Evolutionary conservation across 2,797 vertebrate genomes (phyloP).

Genomic region (Enteromius argenteus): DNA sequence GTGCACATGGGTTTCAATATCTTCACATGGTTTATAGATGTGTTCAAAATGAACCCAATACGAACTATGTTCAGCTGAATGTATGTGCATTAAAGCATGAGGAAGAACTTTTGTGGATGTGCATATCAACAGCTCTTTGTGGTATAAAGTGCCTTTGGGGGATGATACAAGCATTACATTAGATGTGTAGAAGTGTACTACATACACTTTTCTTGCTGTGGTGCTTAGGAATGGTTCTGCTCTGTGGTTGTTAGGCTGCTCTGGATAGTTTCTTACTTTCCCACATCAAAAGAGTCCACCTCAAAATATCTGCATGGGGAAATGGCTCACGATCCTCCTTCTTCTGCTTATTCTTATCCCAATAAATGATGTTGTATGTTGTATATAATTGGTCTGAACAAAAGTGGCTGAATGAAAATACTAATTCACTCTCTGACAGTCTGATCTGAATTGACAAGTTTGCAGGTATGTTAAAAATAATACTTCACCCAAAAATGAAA

Average conservation of each 20-base stretch:
- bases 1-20: constrained; percentile 24
- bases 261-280: not conserved
- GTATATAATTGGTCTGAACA: not conserved
- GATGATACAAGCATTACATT: constrained; percentile 32
- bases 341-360: not conserved
- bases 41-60: constrained; percentile 21
- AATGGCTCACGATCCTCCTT: not conserved
- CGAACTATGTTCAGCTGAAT: constrained; percentile 19
- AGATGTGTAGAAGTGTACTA: not conserved
- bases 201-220: not conserved
- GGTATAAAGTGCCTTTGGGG: constrained; percentile 20
- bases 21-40: constrained; percentile 6
- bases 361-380: not conserved
- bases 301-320: not conserved
- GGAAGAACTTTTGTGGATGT: constrained; percentile 10
- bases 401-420: not conserved
- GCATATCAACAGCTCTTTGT: not conserved
- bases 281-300: not conserved
- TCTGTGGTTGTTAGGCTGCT: constrained; percentile 4
- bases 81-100: constrained; percentile 18
- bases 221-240: constrained; percentile 17
- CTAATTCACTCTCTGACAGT: not conserved
- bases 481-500: not conserved
- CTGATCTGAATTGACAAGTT: not conserved
- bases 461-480: not conserved